A percentile compares a stretch with the other conserved stretches of the same genome.
Conservation (phyloP, 2,797 vertebrate species). For the Halcyon smyrnensis region DNA sequence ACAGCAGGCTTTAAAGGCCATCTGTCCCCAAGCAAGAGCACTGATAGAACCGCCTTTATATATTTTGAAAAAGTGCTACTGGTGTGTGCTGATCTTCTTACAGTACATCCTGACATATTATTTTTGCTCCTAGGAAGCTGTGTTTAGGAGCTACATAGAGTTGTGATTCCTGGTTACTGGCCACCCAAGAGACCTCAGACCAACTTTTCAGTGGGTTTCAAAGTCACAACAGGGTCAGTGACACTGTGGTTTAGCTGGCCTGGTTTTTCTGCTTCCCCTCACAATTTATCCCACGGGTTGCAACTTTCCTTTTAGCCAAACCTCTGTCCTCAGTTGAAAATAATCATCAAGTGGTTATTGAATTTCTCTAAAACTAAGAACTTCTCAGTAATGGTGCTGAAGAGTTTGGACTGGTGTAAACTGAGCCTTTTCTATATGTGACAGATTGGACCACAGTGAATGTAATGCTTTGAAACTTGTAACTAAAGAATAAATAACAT, state of each 20-base stretch:
- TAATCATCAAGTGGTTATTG: not conserved
- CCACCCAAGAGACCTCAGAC: not conserved
- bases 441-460: not conserved
- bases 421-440: not conserved
- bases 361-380: conserved; percentile 18
- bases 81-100: not conserved
- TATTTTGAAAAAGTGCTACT: not conserved
- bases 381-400: not conserved
- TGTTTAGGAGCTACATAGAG: not conserved
- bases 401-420: conserved; percentile 7
- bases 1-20: conserved; percentile 57
- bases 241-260: not conserved
- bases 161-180: not conserved
- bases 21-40: conserved; percentile 49
- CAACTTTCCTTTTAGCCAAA: not conserved
- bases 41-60: not conserved
- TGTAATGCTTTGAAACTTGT: not conserved
- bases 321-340: not conserved
- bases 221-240: not conserved
- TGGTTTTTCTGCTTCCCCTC: not conserved
- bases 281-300: not conserved
- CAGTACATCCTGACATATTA: not conserved
- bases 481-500: not conserved
- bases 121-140: not conserved
- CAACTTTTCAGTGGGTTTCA: not conserved